These are phyloP conservation scores for Epicampocera succincta DNA, from an alignment of 2,888 invertebrate species.

Conservation along the genomic window DNA sequence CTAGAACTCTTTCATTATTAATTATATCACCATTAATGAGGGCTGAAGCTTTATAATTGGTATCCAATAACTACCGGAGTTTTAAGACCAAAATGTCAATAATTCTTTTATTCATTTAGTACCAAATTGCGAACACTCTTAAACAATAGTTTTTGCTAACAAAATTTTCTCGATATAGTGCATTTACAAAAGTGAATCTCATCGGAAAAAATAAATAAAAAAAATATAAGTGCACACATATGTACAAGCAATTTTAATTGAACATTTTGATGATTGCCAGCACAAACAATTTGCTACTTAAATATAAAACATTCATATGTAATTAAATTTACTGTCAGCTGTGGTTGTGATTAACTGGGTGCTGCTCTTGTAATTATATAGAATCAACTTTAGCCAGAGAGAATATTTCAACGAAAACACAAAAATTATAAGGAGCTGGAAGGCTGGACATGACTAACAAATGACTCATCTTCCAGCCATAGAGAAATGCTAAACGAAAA, in stretches of 20 bases:
- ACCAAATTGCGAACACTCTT: too few relatives aligned
- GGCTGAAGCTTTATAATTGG: too few relatives aligned
- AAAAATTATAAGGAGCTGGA: constrained; percentile 2
- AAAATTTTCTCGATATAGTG: too few relatives aligned
- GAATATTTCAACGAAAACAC: neutral
- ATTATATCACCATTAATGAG: too few relatives aligned
- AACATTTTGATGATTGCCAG: constrained; percentile 5
- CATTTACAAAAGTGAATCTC: constrained; percentile 11
- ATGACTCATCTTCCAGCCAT: constrained; percentile 45
- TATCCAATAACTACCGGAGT: too few relatives aligned
- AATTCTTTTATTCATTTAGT: too few relatives aligned
- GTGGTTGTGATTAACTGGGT: neutral
- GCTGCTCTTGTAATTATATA: neutral
- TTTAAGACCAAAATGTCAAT: too few relatives aligned
- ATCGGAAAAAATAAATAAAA: constrained; percentile 17
- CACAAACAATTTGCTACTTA: constrained; percentile 11
- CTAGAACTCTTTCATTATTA: too few relatives aligned
- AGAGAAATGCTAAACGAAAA: constrained; percentile 40
- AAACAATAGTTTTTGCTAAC: too few relatives aligned
- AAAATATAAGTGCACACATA: too few relatives aligned
- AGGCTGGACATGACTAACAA: constrained; percentile 1
- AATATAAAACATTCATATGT: constrained; percentile 16
- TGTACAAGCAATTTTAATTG: constrained; percentile 28
- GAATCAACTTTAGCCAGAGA: neutral
- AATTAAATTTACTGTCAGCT: constrained; percentile 37